These are phyloP conservation scores for Erpobdella octoculata DNA, from an alignment of 2,888 invertebrate species.

Conservation along the genomic window DNA sequence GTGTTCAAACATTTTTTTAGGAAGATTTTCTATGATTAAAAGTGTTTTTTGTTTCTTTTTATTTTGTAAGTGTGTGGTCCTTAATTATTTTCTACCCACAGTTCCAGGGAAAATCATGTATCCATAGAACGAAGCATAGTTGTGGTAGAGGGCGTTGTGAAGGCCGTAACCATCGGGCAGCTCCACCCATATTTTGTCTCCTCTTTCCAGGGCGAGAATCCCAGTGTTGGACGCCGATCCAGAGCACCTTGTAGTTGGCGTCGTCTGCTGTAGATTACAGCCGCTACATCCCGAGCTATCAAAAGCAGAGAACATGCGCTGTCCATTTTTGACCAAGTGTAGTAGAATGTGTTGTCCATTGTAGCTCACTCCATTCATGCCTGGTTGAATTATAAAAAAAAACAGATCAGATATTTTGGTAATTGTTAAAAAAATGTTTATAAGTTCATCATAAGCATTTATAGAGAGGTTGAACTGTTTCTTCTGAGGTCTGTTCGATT, in stretches of 20 bases:
- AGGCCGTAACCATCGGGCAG: constrained; percentile 36
- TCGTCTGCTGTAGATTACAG: constrained; percentile 23
- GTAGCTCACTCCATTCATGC: constrained; percentile 35
- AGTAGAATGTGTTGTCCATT: constrained; percentile 37
- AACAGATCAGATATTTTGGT: too few relatives aligned
- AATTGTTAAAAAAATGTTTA: too few relatives aligned
- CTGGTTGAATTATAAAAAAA: too few relatives aligned
- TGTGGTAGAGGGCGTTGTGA: constrained; percentile 39
- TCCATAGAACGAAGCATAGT: constrained; percentile 38
- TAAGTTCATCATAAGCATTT: too few relatives aligned
- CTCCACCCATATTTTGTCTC: constrained; percentile 37
- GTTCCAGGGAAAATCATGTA: constrained; percentile 31
- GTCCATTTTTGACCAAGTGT: constrained; percentile 36
- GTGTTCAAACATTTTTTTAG: too few relatives aligned
- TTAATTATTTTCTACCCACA: too few relatives aligned
- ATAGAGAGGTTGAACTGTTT: too few relatives aligned
- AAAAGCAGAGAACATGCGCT: constrained; percentile 37
- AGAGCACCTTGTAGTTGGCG: constrained; percentile 30
- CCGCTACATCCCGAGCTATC: constrained; percentile 38
- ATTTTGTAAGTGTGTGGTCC: too few relatives aligned
- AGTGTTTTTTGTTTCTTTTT: too few relatives aligned
- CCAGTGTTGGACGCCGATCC: constrained; percentile 36
- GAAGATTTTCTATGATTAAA: too few relatives aligned
- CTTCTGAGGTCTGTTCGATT: too few relatives aligned
- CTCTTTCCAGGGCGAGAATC: constrained; percentile 32